Base-by-base conservation (phyloP, 1,140 invertebrate species). In the Sycobia sp. region DNA sequence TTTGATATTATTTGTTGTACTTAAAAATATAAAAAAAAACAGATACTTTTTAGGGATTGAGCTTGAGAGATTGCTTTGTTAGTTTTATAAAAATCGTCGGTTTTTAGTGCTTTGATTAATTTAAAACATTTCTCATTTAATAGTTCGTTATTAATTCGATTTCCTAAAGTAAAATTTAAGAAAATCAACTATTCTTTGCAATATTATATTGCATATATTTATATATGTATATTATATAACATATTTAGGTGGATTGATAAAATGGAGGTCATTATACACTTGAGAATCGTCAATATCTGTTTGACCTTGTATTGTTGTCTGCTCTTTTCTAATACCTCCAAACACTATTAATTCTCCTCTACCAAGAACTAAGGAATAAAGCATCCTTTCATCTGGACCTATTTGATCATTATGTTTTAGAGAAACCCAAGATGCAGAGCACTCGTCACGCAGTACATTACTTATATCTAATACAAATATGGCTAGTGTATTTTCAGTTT, bases 321-420 rank as follows among this genome's bases (percentile, higher is more conserved):
- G 75, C 68, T 94, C 90, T 76, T 92, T 93, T 68, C 91, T 87
- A 59, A 97, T 91, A 54, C 95, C 95, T 14, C 95, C 96, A 84
- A 98, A 98, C 82, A 98, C 90, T 47, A 98, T 91, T 14, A 98
- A 77, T 84, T 98, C 95, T 18, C 91, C 92, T 72, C 93, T 90
- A 44, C 95, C 95, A 53, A 90, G 85, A 2, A 97, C 89, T 46
- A 98, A 82, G 13, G 93, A 92, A 75, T 96, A 97, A 56, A 97
- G 85, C 62, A 96, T 91, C 54, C 94, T 88, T 76, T 96, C 92
- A 74, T 95, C 92, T 2, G 95, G 94, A 20, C 89, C 90, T 34
- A 85, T 79, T 58, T 87, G 83, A 38, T 85, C 84, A 46, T 83
- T 81, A 63, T 83, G 76, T 76, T 88, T 85, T 70, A 87, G 86